Evolutionary conservation across 2,888 invertebrate genomes (phyloP), one percentile per base, ranked within the genome.

Genomic region (Theretra japonica): DNA sequence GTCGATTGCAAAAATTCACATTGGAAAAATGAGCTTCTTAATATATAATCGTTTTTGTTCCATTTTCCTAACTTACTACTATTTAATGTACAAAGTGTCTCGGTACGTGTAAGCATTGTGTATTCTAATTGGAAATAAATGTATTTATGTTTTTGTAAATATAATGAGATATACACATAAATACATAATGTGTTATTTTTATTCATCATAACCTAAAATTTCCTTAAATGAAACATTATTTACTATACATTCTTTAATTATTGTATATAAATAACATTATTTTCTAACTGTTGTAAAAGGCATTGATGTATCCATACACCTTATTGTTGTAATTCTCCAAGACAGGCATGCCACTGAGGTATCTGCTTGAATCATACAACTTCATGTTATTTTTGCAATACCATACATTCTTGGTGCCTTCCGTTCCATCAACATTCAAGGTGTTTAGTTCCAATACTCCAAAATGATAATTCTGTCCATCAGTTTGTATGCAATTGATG

Each of bases 371-470:
- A 65, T 95, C 94, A 80, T 96, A 98, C 25, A 98, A 85, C 76
- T 96, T 90, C 70, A 97, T 89, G 76, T 94, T 89, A 25, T 96
- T 95, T 69, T 95, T 95, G 81, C 96, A 95, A 95, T 97, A 99
- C 96, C 97, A 97, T 77, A 97, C 95, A 90, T 99, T 99, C 85
- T 96, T 97, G 0, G 94, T 87, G 33, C 95, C 95, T 30, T 95
- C 93, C 19, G 81, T 86, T 0, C 95, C 95, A 82, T 93, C 86
- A 3, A 97, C 88, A 87, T 97, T 95, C 53, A 98, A 90, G 0
- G 97, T 97, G 82, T 98, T 98, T 19, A 99, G 92, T 90, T 99
- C 98, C 73, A 97, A 96, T 23, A 98, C 95, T 5, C 97, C 96
- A 86, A 98, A 98, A 85, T 98, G 96, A 85, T 97, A 97, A 58